Percentiles rank a stretch among this genome's conserved stretches.
Conservation (phyloP, 2,113 vertebrate genomes). For the Pardalotus punctatus region DNA sequence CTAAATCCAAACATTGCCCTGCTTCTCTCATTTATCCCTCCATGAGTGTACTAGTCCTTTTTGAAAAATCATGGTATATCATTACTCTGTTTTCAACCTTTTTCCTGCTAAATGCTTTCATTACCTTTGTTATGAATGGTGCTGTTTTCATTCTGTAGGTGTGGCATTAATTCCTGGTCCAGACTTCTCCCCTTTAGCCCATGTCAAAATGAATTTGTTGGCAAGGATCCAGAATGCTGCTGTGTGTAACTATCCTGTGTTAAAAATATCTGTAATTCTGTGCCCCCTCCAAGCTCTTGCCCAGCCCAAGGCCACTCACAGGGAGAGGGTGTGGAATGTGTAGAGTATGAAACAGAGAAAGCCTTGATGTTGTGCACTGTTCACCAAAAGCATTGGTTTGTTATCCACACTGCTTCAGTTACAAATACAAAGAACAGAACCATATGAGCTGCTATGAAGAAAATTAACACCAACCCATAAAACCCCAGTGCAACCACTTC, state of each 20-base stretch:
- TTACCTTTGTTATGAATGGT: not conserved
- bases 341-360: not conserved
- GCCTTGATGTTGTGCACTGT: not conserved
- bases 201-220: not conserved
- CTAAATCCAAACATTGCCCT: not conserved
- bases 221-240: not conserved
- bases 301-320: not conserved
- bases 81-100: not conserved
- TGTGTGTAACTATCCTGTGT: not conserved
- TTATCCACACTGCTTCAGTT: not conserved
- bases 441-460: not conserved
- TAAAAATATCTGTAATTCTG: not conserved
- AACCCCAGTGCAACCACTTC: not conserved
- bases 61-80: not conserved
- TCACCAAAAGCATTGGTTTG: not conserved
- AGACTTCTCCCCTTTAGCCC: not conserved
- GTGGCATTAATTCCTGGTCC: not conserved
- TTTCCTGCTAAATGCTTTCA: not conserved
- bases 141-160: not conserved
- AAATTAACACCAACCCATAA: not conserved
- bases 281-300: not conserved
- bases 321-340: fast-evolving
- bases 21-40: not conserved
- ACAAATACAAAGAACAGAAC: not conserved
- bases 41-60: not conserved